Conservation (phyloP, 2,113 vertebrate genomes). For the Eublepharis macularius region DNA sequence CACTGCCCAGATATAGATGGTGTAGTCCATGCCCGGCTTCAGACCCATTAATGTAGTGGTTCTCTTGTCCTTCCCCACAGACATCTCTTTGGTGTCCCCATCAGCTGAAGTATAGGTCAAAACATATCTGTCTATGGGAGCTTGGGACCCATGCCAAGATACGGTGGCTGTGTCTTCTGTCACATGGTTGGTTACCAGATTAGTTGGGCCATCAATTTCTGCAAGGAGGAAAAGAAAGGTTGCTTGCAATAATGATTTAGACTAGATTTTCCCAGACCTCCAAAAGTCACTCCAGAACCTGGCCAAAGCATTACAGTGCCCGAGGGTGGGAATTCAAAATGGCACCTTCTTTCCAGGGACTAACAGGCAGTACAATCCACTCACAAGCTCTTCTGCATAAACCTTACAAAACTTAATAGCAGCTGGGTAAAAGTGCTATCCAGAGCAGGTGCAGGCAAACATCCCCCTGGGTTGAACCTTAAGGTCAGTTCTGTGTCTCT, state of each 20-base stretch:
- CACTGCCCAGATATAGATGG: constrained; percentile 75
- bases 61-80: constrained; percentile 67
- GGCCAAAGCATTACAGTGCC: background rate
- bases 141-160: constrained; percentile 76
- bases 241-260: background rate
- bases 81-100: constrained; percentile 71
- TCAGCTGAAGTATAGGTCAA: constrained; percentile 76
- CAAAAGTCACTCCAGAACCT: background rate
- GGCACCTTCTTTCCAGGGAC: background rate
- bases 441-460: background rate
- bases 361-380: background rate
- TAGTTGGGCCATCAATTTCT: constrained; percentile 63
- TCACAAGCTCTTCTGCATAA: too few relatives aligned
- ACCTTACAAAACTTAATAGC: background rate
- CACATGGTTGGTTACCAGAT: constrained; percentile 69
- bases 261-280: background rate
- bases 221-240: background rate
- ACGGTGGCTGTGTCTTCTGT: constrained; percentile 78
- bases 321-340: background rate
- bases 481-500: background rate
- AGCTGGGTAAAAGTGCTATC: background rate
- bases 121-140: constrained; percentile 78
- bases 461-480: background rate
- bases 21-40: constrained; percentile 75
- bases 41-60: constrained; percentile 68